A percentile compares a stretch with the other conserved stretches of the same genome.
Conservation (phyloP, 2,888 invertebrate species). For the Charanyca ferruginea region DNA sequence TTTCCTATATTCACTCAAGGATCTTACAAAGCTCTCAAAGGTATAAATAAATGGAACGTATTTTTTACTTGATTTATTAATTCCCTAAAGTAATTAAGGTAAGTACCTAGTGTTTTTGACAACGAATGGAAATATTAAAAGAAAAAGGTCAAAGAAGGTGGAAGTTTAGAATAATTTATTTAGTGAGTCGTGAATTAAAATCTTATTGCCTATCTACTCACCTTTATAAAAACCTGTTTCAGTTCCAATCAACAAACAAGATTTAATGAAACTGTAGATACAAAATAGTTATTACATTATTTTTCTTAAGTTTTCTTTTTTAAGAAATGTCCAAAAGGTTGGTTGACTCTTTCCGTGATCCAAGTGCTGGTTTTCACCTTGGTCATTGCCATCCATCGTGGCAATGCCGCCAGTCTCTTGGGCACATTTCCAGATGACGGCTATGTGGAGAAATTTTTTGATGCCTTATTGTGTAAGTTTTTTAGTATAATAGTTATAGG, state of each 20-base stretch:
- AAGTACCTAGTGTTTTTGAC: constrained; percentile 1
- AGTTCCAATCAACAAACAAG: background rate
- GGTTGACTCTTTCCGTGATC: no score
- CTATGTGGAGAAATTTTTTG: no score
- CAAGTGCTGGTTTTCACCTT: no score
- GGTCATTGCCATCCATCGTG: no score
- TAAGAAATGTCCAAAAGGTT: no score
- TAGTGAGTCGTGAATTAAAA: background rate
- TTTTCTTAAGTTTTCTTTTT: no score
- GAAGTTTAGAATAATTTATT: background rate
- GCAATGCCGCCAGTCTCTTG: no score
- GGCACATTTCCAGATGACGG: no score
- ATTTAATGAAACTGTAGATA: background rate
- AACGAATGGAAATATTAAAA: background rate
- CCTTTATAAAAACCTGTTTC: background rate
- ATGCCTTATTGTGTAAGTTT: no score
- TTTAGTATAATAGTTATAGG: no score
- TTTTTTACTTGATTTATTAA: constrained; percentile 37
- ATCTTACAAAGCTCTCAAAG: background rate
- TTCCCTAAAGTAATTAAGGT: constrained; percentile 23
- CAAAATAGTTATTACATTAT: background rate
- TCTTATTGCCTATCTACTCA: no score
- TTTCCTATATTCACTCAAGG: constrained; percentile 7
- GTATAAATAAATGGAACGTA: constrained; percentile 20
- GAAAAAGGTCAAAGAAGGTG: background rate